Conservation (phyloP, 2,113 vertebrate species). For the Guaruba guarouba region DNA sequence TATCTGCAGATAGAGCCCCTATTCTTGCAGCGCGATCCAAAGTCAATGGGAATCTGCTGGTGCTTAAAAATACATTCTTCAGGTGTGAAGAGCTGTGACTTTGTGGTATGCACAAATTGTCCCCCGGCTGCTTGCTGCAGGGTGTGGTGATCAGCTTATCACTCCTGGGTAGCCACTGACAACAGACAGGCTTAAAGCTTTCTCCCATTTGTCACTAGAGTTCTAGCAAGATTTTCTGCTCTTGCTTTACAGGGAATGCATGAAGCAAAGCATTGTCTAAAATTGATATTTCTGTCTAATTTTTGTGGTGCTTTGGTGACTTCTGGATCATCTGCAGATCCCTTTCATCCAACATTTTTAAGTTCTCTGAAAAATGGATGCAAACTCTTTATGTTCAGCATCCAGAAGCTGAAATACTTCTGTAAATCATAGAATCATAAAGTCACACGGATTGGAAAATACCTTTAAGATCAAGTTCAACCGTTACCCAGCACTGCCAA, state of each 20-base stretch:
- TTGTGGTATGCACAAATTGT: background rate
- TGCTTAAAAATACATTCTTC: background rate
- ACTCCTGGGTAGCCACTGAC: background rate
- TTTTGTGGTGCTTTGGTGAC: background rate
- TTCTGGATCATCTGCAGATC: background rate
- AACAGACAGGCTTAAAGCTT: background rate
- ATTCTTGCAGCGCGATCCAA: background rate
- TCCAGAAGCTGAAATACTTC: background rate
- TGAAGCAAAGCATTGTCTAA: accelerated
- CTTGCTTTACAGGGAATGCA: background rate
- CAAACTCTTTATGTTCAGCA: background rate
- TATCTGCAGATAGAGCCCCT: background rate
- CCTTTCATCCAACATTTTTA: background rate
- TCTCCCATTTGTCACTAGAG: background rate
- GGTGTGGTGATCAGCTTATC: background rate
- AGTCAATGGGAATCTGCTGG: background rate
- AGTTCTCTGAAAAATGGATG: background rate
- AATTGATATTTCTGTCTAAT: background rate
- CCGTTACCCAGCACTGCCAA: background rate
- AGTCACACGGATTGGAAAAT: background rate
- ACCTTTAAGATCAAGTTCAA: background rate
- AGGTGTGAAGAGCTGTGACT: background rate
- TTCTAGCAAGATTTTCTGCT: background rate
- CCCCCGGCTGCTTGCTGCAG: accelerated
- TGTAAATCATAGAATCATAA: background rate